Percentiles rank a stretch among this genome's conserved stretches.
These are phyloP conservation scores for Philereme vetulata DNA, from an alignment of 2,888 invertebrate species.

Conservation along the genomic window DNA sequence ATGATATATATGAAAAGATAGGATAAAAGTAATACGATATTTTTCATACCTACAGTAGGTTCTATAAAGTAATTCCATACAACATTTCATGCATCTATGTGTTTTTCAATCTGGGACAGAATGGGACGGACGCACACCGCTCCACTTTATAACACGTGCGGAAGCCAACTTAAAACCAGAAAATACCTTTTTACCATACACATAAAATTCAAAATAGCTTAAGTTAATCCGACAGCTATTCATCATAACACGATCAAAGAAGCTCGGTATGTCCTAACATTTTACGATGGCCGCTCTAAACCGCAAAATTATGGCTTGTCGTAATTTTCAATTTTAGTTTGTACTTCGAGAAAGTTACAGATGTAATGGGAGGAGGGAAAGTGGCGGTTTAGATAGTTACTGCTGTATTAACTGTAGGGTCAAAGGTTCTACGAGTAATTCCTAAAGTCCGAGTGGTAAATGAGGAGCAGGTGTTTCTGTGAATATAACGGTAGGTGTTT, in stretches of 20 bases:
- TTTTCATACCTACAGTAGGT: too few relatives aligned
- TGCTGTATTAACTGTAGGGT: conserved; percentile 24
- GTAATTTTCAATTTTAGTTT: conserved; percentile 9
- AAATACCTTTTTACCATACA: background rate
- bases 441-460: conserved; percentile 21
- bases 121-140: too few relatives aligned
- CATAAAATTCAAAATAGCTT: conserved; percentile 3
- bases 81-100: too few relatives aligned
- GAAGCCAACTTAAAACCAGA: background rate
- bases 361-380: conserved; percentile 34
- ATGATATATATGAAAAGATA: too few relatives aligned
- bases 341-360: conserved; percentile 29
- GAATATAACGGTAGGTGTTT: background rate
- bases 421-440: conserved; percentile 27
- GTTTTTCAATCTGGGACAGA: too few relatives aligned
- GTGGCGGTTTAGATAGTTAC: conserved; percentile 23
- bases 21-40: too few relatives aligned
- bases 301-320: conserved; percentile 13
- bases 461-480: conserved; percentile 13
- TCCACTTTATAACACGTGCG: background rate
- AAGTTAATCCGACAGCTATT: background rate
- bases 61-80: too few relatives aligned
- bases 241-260: conserved; percentile 11
- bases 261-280: background rate
- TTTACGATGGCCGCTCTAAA: conserved; percentile 14